Conservation (phyloP, 2,797 vertebrate species). For the Coranthus polyacanthus region DNA sequence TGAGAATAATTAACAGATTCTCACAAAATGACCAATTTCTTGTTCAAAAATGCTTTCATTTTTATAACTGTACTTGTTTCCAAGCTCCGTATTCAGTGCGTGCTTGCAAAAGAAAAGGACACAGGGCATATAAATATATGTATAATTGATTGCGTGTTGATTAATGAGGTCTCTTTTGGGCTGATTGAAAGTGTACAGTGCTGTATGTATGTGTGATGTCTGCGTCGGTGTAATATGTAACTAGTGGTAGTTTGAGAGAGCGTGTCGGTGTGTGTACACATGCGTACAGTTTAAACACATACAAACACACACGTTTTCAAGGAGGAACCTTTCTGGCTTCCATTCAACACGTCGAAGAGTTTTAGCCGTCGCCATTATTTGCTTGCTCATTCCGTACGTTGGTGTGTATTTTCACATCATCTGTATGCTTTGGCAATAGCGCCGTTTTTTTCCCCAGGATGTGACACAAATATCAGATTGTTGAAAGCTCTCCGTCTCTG, state of each 20-base stretch:
- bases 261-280: neutral
- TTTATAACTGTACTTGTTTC: too few relatives aligned
- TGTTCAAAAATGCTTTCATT: too few relatives aligned
- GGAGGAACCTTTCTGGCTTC: neutral
- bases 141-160: slow-evolving; percentile 64
- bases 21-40: too few relatives aligned
- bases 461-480: slow-evolving; percentile 23
- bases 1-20: too few relatives aligned
- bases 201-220: slow-evolving; percentile 8
- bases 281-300: neutral
- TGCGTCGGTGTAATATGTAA: slow-evolving; percentile 25
- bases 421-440: slow-evolving; percentile 15
- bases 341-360: slow-evolving; percentile 3
- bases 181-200: slow-evolving; percentile 48
- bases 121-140: slow-evolving; percentile 27
- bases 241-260: slow-evolving; percentile 28
- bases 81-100: too few relatives aligned
- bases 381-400: neutral
- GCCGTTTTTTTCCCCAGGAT: slow-evolving; percentile 14
- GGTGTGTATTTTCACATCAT: slow-evolving; percentile 9
- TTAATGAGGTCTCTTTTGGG: slow-evolving; percentile 43
- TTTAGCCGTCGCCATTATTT: neutral
- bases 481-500: slow-evolving; percentile 31
- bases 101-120: slow-evolving; percentile 28
- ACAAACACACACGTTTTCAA: neutral